These are phyloP conservation scores for Drymodes brunneopygia DNA, from an alignment of 2,113 vertebrate genomes.

Conservation along the genomic window DNA sequence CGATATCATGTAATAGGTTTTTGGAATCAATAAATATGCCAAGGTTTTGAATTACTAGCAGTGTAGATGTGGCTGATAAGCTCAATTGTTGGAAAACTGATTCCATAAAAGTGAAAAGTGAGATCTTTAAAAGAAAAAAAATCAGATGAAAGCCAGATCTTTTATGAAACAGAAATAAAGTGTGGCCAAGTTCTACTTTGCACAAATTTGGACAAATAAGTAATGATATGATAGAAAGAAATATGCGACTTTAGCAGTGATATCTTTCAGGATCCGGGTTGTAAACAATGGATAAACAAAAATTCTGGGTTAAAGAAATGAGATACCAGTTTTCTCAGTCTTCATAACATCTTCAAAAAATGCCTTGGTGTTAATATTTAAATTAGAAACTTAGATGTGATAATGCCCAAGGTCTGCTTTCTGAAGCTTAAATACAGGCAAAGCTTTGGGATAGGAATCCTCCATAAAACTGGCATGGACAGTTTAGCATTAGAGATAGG, in stretches of 20 bases:
- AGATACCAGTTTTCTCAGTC: not conserved
- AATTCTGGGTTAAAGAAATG: not conserved
- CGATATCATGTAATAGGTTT: slow-evolving; percentile 42
- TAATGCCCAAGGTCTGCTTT: not conserved
- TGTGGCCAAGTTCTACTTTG: not conserved
- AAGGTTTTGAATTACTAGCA: slow-evolving; percentile 37
- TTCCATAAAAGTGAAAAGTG: slow-evolving; percentile 25
- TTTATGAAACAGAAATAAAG: not conserved
- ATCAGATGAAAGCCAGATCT: not conserved
- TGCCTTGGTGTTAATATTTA: not conserved
- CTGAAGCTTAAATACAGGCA: not conserved
- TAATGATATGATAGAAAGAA: not conserved
- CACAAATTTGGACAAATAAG: not conserved
- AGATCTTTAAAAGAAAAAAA: not conserved
- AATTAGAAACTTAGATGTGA: not conserved
- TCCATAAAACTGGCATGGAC: not conserved
- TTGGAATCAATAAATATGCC: slow-evolving; percentile 60
- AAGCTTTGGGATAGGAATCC: not conserved
- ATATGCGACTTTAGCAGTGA: not conserved
- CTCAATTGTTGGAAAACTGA: slow-evolving; percentile 45
- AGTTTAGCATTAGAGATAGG: not conserved
- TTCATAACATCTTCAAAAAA: not conserved
- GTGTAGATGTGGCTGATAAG: slow-evolving; percentile 45
- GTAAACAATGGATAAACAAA: not conserved
- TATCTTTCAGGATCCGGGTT: not conserved